Evolutionary conservation across 2,113 vertebrate species (phyloP).

Genomic region (Syngnathus floridae): DNA sequence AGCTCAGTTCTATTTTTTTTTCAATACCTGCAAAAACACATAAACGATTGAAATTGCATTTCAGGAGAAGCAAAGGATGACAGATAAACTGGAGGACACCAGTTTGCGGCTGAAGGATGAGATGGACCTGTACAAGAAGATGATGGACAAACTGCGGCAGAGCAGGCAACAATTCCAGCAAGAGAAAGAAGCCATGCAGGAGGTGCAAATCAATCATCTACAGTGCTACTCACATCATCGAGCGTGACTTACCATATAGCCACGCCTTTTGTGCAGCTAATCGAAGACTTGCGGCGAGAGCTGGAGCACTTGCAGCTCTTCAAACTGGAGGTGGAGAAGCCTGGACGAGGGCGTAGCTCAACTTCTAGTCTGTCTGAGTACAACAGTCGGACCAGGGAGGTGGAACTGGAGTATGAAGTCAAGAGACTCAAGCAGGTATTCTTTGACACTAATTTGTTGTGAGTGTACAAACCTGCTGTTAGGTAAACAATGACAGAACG

Average conservation of each 20-base stretch:
- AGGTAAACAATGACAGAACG: conserved; percentile 30
- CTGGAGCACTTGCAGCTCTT: conserved; percentile 91
- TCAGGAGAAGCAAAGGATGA: conserved; percentile 91
- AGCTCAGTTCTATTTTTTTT: not conserved
- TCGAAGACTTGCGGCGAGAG: conserved; percentile 89
- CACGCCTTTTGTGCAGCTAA: conserved; percentile 72
- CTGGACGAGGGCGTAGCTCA: conserved; percentile 76
- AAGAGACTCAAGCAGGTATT: conserved; percentile 90
- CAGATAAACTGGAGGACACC: conserved; percentile 86
- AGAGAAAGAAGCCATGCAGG: conserved; percentile 88
- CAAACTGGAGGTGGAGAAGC: conserved; percentile 84
- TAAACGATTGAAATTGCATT: not conserved
- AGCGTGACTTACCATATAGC: conserved; percentile 8
- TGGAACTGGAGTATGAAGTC: conserved; percentile 91
- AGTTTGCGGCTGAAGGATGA: conserved; percentile 89
- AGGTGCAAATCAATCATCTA: conserved; percentile 66
- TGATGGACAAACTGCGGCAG: conserved; percentile 95
- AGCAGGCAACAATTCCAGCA: conserved; percentile 87
- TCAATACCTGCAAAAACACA: not conserved
- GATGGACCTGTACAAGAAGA: conserved; percentile 90
- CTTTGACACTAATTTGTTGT: not conserved
- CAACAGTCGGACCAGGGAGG: conserved; percentile 81
- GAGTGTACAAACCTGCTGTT: conserved; percentile 15
- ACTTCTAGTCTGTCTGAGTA: conserved; percentile 80
- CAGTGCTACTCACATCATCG: not conserved